Base-by-base conservation (phyloP, 2,113 vertebrate genomes). In the Corynorhinus townsendii region DNA sequence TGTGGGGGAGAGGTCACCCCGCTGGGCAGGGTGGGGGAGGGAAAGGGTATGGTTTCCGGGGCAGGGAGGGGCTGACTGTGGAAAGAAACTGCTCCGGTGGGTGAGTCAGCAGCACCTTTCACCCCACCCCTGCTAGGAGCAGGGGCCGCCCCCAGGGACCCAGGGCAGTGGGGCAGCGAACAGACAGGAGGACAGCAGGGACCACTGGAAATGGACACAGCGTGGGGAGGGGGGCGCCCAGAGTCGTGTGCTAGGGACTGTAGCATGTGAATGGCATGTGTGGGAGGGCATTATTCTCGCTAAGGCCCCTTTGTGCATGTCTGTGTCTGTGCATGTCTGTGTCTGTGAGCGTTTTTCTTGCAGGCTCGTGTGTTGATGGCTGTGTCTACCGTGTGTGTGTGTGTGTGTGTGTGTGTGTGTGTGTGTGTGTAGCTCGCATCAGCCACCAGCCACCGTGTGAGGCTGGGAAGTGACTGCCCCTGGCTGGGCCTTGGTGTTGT, bases 101-200 rank as follows among this genome's bases (percentile, higher is more conserved):
- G 49, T 96, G 93, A 92, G 47, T 95, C 89, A 93, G 93, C 85
- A 45, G 81, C 54, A n/a, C 3, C 40, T 14, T 35, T 26, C 54
- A 38, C 35, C 64, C n/a, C 28, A 10, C 19, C 64, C 4, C 17
- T 0, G 4, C 33, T 1, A 9, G 33, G n/a, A 45, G 19, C 9
- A 56, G 84, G 38, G 47, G n/a, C 49, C 11, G 91, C 71, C 88
- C 88, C 82, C 6, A n/a, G 82, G 90, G 82, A 59, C 68, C 54
- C 20, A 19, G 73, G 43, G 16, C 72, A 75, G 72, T 0, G 15
- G 81, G 45, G n/a, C 49, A n/a, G 64, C 4, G 38, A 1, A 15
- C 4, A 3, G 16, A 24, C 59, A 76, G 87, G 73, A 45, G 56
- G 30, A 68, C 19, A 52, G 62, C 24, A 73, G 40, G 40, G 40